Evolutionary conservation across 2,888 invertebrate species (phyloP).

Genomic region (Anthoptus insignis): DNA sequence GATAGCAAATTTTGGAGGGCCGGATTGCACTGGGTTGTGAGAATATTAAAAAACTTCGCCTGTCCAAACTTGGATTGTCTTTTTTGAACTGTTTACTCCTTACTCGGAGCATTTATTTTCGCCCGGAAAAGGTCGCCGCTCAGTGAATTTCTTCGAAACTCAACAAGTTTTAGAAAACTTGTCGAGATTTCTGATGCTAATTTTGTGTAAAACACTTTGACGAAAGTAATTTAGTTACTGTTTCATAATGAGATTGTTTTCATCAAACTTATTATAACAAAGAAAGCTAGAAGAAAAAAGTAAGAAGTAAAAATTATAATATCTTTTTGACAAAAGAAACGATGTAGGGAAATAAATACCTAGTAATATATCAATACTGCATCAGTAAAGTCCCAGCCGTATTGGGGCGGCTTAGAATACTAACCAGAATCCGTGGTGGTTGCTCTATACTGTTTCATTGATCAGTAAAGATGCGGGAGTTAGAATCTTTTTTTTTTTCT

Average conservation of each 20-base stretch:
- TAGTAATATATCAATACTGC: too few species aligned
- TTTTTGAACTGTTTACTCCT: conserved; percentile 75
- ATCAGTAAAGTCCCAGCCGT: too few species aligned
- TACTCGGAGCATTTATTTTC: conserved; percentile 51
- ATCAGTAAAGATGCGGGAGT: too few species aligned
- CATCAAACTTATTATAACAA: not conserved
- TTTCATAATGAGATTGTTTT: not conserved
- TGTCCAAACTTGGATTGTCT: conserved; percentile 81
- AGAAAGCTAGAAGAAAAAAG: not conserved
- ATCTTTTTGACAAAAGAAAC: too few species aligned
- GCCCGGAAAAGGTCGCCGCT: conserved; percentile 41
- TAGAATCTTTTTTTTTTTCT: too few species aligned
- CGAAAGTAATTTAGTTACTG: conserved; percentile 5
- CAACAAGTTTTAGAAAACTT: conserved; percentile 28
- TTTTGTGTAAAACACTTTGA: conserved; percentile 3
- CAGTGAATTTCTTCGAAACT: conserved; percentile 38
- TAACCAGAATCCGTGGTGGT: too few species aligned
- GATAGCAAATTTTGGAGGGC: conserved; percentile 74
- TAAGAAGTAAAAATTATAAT: not conserved
- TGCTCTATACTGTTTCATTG: too few species aligned
- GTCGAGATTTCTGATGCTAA: conserved; percentile 12
- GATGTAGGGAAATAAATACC: too few species aligned
- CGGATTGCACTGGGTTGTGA: conserved; percentile 80
- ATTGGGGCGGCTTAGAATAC: too few species aligned
- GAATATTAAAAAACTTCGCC: conserved; percentile 85